Conservation (phyloP, 2,113 vertebrate species). For the Cisticola juncidis region DNA sequence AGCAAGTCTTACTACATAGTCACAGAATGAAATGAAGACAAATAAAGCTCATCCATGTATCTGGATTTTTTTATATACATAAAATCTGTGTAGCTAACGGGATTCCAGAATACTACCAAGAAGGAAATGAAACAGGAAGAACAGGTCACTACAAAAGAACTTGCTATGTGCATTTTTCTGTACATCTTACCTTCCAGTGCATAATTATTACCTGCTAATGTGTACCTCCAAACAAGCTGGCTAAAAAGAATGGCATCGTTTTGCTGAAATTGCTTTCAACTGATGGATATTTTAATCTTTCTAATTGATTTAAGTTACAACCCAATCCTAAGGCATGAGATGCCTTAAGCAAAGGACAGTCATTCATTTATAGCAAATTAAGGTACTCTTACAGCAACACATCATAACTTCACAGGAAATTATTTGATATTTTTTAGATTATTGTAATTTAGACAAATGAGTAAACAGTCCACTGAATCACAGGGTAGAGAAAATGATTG, state of each 20-base stretch:
- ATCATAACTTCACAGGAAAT: not conserved
- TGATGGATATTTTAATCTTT: not conserved
- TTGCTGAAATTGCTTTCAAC: not conserved
- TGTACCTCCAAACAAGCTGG: not conserved
- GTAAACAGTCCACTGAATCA: not conserved
- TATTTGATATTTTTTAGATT: not conserved
- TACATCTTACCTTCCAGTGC: not conserved
- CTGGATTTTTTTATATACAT: not conserved
- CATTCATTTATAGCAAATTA: not conserved
- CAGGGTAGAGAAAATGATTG: not conserved
- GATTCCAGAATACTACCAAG: not conserved
- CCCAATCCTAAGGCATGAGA: not conserved
- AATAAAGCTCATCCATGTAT: not conserved
- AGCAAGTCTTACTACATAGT: not conserved
- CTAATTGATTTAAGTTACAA: not conserved
- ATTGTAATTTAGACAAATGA: conserved; percentile 8
- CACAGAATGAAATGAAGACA: not conserved
- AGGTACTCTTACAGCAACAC: not conserved
- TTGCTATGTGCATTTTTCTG: not conserved
- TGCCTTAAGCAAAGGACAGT: not conserved
- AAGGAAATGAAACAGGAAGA: not conserved
- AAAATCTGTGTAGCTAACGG: not conserved
- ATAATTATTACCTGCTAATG: not conserved
- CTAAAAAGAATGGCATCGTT: not conserved
- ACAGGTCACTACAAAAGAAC: not conserved